These are phyloP conservation scores for Crocidura indochinensis DNA, from an alignment of 2,797 vertebrate genomes.

Conservation along the genomic window DNA sequence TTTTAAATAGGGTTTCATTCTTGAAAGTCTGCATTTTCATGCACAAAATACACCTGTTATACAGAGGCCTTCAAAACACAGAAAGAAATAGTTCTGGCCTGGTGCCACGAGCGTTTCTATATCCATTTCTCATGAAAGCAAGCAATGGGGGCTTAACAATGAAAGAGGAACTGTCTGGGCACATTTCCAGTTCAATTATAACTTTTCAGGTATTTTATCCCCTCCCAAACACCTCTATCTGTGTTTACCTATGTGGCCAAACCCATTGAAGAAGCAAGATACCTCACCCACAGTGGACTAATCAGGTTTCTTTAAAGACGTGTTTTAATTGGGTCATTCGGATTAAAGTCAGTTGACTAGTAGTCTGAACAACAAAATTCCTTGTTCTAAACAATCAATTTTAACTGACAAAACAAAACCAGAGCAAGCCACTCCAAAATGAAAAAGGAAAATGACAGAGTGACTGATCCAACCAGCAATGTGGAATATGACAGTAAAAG, in stretches of 20 bases:
- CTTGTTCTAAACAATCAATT: neutral
- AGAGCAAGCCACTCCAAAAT: neutral
- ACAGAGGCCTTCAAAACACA: constrained; percentile 75
- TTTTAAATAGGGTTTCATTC: constrained; percentile 77
- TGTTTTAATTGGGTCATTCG: neutral
- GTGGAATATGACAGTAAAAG: neutral
- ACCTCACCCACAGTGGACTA: neutral
- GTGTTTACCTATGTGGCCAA: neutral
- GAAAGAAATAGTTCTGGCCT: constrained; percentile 70
- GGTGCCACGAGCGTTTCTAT: constrained; percentile 68
- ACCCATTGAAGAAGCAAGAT: neutral
- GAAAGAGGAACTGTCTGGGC: neutral
- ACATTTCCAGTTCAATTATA: neutral
- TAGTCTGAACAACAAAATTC: neutral
- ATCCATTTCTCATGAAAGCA: constrained; percentile 6
- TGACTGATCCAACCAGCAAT: neutral
- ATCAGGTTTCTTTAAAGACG: neutral
- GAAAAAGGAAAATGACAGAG: neutral
- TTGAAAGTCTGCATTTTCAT: constrained; percentile 81
- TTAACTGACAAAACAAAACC: neutral
- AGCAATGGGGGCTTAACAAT: neutral
- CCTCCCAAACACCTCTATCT: neutral
- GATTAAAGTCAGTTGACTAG: neutral
- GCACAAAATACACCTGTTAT: constrained; percentile 78
- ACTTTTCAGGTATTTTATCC: neutral